A percentile compares a stretch with the other conserved stretches of the same genome.
phyloP scores from a whole-genome alignment of 2,113 vertebrate species.

The Cynoglossus semilaevis region DNA sequence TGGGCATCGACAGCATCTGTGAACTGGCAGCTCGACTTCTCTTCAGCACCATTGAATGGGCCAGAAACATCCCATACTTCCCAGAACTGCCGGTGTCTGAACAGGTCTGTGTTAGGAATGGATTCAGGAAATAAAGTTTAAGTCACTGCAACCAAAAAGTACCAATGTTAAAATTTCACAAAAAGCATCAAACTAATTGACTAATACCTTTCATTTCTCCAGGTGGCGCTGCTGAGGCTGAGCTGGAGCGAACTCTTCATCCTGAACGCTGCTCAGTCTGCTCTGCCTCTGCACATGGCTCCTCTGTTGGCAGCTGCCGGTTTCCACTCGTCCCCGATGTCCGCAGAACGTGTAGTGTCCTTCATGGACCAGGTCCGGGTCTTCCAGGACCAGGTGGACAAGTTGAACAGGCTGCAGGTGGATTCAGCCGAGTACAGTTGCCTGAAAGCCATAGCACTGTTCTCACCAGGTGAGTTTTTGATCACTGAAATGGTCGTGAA shows the following conservation, averaged over 20 bases:
- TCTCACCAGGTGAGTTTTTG: constrained; percentile 83
- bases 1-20: constrained; percentile 98
- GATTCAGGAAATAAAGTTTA: no score
- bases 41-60: constrained; percentile 97
- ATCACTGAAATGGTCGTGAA: no score
- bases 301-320: constrained; percentile 92
- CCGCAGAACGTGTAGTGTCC: constrained; percentile 89
- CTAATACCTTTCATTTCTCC: background rate
- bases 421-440: constrained; percentile 95
- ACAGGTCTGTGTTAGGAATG: constrained; percentile 72
- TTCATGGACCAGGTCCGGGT: constrained; percentile 98
- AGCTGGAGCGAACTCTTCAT: constrained; percentile 98
- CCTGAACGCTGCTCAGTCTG: constrained; percentile 95
- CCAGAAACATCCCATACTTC: constrained; percentile 92
- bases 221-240: constrained; percentile 88
- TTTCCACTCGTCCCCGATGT: constrained; percentile 93
- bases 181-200: background rate
- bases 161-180: no score
- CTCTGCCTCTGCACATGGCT: constrained; percentile 91
- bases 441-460: constrained; percentile 96
- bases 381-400: constrained; percentile 98
- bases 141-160: no score
- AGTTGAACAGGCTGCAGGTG: constrained; percentile 91
- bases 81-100: constrained; percentile 90
- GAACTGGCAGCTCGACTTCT: constrained; percentile 94